Evolutionary conservation across 2,797 vertebrate species (phyloP), one percentile per base, ranked within the genome.

Genomic region (Chaetophractus vellerosus): DNA sequence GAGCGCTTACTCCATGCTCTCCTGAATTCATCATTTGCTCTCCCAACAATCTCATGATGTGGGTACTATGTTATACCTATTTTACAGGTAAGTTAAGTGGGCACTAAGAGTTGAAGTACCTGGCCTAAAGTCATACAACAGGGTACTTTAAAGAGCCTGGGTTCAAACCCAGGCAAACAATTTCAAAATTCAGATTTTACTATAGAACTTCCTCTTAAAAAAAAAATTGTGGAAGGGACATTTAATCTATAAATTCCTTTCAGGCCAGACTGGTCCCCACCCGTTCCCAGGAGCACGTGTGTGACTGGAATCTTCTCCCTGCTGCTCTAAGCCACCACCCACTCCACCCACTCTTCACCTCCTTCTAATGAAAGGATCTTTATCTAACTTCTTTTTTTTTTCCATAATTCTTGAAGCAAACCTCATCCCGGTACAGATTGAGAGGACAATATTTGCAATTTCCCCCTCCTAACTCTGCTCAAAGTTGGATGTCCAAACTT

Each of bases 381-480:
- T 93, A 52, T 18, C 36, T n/a, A 23, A 61, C 31, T 86, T 85
- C 57, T 28, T 50, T 75, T 87, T 68, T 41, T 69, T 19, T 38
- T 66, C 31, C 14, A 4, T 71, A 93, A 9, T 55, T 96, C 96
- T 66, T 78, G 66, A 95, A 97, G 79, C 86, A 36, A 79, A 59
- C 5, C 8, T 4, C 55, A 48, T 92, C 80, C 83, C 83, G 74
- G 74, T 11, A 16, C 33, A 95, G 83, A 78, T 88, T 69, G n/a
- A 90, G 64, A 88, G 80, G 69, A 68, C 0, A 88, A 79, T 55
- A 24, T 36, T 93, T 96, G 90, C 38, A 9, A 90, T 84, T 66
- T 81, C 74, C 82, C 48, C 75, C 57, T 59, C 63, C 33, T 78
- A 45, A 72, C 91, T 97, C 94, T 48, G 16, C 18, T 92, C 69